Percentiles rank a stretch among this genome's conserved stretches.
phyloP scores from a whole-genome alignment of 2,888 invertebrate species.

The Oeneis ivallda region DNA sequence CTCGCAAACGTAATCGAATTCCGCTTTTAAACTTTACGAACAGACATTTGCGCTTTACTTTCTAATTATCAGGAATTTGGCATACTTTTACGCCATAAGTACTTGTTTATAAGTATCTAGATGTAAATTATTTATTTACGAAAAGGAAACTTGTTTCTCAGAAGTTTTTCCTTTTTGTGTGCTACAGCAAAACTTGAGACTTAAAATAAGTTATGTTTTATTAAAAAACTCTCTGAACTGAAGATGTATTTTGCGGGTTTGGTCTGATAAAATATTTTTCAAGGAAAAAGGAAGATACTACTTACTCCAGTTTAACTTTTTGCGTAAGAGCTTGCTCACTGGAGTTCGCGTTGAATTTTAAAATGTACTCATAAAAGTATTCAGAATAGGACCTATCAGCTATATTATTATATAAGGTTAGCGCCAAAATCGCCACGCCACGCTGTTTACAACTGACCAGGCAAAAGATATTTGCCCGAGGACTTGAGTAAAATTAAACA shows the following conservation, averaged over 20 bases:
- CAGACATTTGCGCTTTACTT: constrained; percentile 22
- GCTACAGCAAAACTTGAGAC: constrained; percentile 10
- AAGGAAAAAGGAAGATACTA: neutral
- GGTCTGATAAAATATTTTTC: constrained; percentile 8
- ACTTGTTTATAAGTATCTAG: neutral
- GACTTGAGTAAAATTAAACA: too few species aligned
- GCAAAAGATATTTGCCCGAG: too few species aligned
- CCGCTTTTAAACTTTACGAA: constrained; percentile 17
- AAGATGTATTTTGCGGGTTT: constrained; percentile 13
- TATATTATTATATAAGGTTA: too few species aligned
- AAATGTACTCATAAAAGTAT: neutral
- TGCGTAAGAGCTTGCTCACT: neutral
- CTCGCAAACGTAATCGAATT: constrained; percentile 18
- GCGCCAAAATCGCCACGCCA: too few species aligned
- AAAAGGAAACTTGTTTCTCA: constrained; percentile 2
- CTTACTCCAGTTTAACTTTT: constrained; percentile 3
- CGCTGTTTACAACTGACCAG: too few species aligned
- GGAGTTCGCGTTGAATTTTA: neutral
- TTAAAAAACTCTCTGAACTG: constrained; percentile 13
- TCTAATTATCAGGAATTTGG: constrained; percentile 20
- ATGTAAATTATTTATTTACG: neutral
- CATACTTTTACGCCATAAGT: constrained; percentile 12
- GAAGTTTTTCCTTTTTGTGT: constrained; percentile 5
- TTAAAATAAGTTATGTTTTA: constrained; percentile 14
- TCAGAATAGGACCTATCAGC: too few species aligned